Evolutionary conservation across 2,113 vertebrate species (phyloP).

Genomic region (Calcarius ornatus): DNA sequence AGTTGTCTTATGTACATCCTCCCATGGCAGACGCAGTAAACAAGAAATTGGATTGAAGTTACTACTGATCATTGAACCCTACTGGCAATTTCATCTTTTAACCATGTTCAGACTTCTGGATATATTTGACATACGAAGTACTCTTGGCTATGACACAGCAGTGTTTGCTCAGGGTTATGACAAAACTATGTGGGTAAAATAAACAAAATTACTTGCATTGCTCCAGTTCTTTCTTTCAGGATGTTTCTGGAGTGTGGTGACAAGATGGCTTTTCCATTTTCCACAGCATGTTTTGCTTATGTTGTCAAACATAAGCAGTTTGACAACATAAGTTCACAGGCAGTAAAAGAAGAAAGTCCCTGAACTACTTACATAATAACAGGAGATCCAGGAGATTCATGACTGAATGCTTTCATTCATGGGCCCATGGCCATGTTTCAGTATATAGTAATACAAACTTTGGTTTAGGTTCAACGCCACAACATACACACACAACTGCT

Average conservation of each 20-base stretch:
- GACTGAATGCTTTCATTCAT: neutral
- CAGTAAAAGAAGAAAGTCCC: neutral
- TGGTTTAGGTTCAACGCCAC: neutral
- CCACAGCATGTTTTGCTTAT: neutral
- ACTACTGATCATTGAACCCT: neutral
- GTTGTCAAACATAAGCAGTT: neutral
- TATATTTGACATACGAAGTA: neutral
- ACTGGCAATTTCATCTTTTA: neutral
- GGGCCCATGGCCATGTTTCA: neutral
- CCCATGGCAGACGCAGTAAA: neutral
- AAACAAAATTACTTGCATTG: neutral
- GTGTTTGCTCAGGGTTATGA: neutral
- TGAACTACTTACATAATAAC: neutral
- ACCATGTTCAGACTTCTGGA: neutral
- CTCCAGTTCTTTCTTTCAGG: neutral
- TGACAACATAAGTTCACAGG: neutral
- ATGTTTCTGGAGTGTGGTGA: neutral
- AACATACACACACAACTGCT: rapidly evolving
- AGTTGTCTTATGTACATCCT: neutral
- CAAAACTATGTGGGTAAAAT: neutral
- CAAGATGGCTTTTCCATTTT: neutral
- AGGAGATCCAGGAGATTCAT: neutral
- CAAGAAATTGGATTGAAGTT: neutral
- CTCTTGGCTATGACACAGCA: neutral
- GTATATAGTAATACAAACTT: neutral